These are phyloP conservation scores for Rhegmatorhina hoffmannsi DNA, from an alignment of 2,113 vertebrate species.

Conservation along the genomic window DNA sequence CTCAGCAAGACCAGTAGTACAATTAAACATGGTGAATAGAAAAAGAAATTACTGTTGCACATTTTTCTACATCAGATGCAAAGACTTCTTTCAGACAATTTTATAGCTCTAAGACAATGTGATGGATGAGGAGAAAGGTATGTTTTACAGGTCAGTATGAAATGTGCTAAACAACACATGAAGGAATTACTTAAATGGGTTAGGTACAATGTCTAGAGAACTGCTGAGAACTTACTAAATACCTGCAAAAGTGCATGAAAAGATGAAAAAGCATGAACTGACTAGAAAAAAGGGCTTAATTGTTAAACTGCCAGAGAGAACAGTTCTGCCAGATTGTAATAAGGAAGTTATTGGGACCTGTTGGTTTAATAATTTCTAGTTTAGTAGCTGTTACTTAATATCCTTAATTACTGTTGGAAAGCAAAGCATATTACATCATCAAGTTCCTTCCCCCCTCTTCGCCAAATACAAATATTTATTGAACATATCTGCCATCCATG, in stretches of 20 bases:
- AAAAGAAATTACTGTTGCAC: not conserved
- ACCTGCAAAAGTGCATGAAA: not conserved
- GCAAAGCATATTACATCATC: not conserved
- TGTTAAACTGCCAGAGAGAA: not conserved
- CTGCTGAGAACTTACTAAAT: not conserved
- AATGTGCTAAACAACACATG: not conserved
- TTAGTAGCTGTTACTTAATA: constrained; percentile 29
- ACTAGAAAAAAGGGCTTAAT: not conserved
- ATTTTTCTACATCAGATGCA: not conserved
- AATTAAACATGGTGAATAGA: not conserved
- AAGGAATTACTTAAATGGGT: not conserved
- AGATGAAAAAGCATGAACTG: constrained; percentile 18
- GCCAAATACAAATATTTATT: constrained; percentile 2
- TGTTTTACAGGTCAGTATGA: not conserved
- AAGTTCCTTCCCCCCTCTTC: not conserved
- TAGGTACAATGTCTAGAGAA: not conserved
- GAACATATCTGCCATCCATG: not conserved
- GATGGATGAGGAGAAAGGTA: not conserved
- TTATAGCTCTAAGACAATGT: not conserved
- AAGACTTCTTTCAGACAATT: not conserved
- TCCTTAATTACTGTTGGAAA: constrained; percentile 2
- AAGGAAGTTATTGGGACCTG: constrained; percentile 3
- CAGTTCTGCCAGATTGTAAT: not conserved
- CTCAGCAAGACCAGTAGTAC: not conserved
- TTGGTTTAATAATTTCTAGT: constrained; percentile 5